Percentiles rank a stretch among this genome's conserved stretches.
Evolutionary conservation across 2,113 vertebrate species (phyloP).

Genomic region (Protobothrops flavoviridis): DNA sequence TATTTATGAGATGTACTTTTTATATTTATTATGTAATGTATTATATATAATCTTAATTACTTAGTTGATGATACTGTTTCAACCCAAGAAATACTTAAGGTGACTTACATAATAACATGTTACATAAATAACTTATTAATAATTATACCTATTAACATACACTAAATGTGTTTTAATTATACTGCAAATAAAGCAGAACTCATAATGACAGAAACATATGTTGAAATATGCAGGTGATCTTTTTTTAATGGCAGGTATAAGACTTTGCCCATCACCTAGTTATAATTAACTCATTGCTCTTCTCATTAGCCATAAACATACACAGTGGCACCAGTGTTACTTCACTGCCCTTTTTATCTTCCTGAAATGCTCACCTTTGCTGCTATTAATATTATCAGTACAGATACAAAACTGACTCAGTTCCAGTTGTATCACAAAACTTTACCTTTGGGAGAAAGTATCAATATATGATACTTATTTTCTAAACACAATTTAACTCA

Average conservation of each 20-base stretch:
- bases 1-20: not conserved
- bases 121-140: not conserved
- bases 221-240: not conserved
- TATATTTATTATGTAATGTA: not conserved
- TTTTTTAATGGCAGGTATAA: not conserved
- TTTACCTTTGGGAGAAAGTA: conserved; percentile 14
- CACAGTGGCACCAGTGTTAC: not conserved
- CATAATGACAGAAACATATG: not conserved
- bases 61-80: not conserved
- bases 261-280: not conserved
- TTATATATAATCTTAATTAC: not conserved
- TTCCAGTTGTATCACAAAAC: not conserved
- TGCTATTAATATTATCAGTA: conserved; percentile 10
- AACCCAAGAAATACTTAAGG: not conserved
- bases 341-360: conserved; percentile 38
- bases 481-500: not conserved
- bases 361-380: conserved; percentile 25
- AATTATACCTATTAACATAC: not conserved
- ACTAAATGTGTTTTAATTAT: not conserved
- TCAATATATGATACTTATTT: not conserved
- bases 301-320: not conserved
- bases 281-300: not conserved
- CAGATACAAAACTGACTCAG: conserved; percentile 23
- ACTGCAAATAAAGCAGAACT: not conserved
- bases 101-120: not conserved